Evolutionary conservation across 2,888 invertebrate species (phyloP).

Genomic region (Ecdyonurus torrentis): DNA sequence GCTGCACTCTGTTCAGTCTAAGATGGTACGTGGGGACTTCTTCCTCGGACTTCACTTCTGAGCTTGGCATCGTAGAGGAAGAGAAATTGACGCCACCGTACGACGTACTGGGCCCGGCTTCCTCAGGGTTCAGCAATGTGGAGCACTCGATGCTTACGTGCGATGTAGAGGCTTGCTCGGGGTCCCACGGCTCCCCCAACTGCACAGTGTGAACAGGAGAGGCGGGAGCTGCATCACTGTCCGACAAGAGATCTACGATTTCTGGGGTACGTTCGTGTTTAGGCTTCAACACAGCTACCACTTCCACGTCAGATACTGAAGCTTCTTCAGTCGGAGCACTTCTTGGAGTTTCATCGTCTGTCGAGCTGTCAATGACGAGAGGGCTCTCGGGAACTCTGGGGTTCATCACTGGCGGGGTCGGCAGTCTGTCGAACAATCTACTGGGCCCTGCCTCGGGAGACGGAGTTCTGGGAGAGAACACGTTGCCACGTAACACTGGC

Average conservation of each 20-base stretch:
- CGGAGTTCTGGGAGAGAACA: neutral
- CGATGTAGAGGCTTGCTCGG: neutral
- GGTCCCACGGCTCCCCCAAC: neutral
- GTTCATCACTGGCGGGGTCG: too few relatives aligned
- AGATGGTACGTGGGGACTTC: too few relatives aligned
- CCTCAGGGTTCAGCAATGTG: neutral
- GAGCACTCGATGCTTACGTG: too few relatives aligned
- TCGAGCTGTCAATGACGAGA: neutral
- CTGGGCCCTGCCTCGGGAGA: neutral
- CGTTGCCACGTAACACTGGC: neutral
- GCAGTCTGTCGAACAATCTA: neutral
- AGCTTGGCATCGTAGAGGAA: too few relatives aligned
- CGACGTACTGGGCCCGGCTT: neutral
- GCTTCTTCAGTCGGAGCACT: too few relatives aligned
- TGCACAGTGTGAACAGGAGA: neutral
- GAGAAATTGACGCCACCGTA: too few relatives aligned
- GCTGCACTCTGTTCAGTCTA: too few relatives aligned
- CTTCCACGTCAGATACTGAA: slow-evolving; percentile 30
- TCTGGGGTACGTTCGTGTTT: slow-evolving; percentile 48
- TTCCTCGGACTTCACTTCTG: too few relatives aligned
- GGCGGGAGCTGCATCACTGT: slow-evolving; percentile 29
- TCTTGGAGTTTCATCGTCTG: neutral
- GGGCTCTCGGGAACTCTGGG: neutral
- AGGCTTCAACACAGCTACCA: slow-evolving; percentile 48
- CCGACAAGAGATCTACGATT: slow-evolving; percentile 40